Conservation (phyloP, 2,888 invertebrate species). For the Mesorhabditis sp. region DNA sequence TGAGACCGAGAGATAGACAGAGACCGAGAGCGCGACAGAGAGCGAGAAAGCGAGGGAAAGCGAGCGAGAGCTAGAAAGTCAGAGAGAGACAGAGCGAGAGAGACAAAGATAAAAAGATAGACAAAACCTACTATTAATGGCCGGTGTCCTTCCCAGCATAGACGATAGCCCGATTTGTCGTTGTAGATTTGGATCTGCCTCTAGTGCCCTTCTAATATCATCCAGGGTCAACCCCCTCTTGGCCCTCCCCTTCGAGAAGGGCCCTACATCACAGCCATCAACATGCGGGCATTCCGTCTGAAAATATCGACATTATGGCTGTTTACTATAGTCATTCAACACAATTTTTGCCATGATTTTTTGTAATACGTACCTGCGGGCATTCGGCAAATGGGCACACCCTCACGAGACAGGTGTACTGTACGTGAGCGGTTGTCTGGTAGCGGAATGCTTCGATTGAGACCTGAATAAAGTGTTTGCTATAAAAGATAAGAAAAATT, state of each 20-base stretch:
- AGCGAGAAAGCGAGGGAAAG: too few species aligned
- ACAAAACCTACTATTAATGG: neutral
- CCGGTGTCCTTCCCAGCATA: neutral
- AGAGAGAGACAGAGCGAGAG: too few species aligned
- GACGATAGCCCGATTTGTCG: conserved; percentile 44
- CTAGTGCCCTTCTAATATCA: conserved; percentile 38
- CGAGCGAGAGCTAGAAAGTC: too few species aligned
- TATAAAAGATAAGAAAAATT: neutral
- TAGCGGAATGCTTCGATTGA: conserved; percentile 58
- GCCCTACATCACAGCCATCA: conserved; percentile 48
- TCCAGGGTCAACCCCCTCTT: conserved; percentile 29
- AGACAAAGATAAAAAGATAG: neutral
- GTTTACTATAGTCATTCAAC: neutral
- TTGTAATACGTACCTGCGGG: conserved; percentile 28
- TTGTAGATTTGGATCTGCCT: conserved; percentile 48
- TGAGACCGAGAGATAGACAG: too few species aligned
- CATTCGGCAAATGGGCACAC: conserved; percentile 56
- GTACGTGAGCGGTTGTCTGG: conserved; percentile 57
- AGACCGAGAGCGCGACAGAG: too few species aligned
- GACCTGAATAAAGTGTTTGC: too few species aligned
- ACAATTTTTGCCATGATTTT: neutral
- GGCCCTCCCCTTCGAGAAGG: conserved; percentile 18
- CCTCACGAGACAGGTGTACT: conserved; percentile 56
- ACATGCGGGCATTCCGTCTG: conserved; percentile 47
- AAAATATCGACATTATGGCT: conserved; percentile 7